Percentiles rank a stretch among this genome's conserved stretches.
Conservation (phyloP, 37 sponge, comb jelly and placozoan species). For the Aphrocallistes beatrix region DNA sequence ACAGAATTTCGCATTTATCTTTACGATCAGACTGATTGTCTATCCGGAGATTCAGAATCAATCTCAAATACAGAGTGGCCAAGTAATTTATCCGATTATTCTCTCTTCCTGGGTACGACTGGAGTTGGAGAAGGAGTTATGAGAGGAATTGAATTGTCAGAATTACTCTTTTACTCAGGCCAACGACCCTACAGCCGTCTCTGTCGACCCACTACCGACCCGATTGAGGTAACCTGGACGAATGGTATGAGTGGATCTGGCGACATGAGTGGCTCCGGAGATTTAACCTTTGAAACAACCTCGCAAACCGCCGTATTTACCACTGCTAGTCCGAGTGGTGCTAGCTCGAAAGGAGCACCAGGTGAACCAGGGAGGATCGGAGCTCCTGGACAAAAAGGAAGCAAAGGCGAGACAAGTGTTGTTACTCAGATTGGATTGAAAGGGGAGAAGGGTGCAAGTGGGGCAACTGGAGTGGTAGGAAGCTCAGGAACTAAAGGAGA, state of each 20-base stretch:
- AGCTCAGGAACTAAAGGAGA: neutral
- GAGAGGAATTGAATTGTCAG: neutral
- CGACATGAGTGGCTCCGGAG: no score
- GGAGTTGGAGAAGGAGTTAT: neutral
- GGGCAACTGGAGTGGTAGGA: neutral
- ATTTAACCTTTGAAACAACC: no score
- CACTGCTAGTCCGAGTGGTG: neutral
- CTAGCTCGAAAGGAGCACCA: slow-evolving; percentile 1
- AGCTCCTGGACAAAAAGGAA: neutral
- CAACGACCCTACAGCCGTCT: neutral
- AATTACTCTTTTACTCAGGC: neutral
- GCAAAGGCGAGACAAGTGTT: neutral
- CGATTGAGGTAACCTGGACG: neutral
- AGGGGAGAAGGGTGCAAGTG: neutral
- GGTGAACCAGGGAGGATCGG: slow-evolving; percentile 27
- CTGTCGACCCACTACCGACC: neutral
- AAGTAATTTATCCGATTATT: neutral
- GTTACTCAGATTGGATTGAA: neutral
- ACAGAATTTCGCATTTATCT: neutral
- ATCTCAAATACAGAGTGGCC: neutral
- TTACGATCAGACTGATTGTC: neutral
- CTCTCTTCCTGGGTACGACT: neutral
- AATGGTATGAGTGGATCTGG: neutral
- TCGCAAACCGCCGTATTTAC: no score
- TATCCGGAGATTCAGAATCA: neutral